Conservation (phyloP, 1,140 invertebrate genomes). For the Neodiprion fabricii region DNA sequence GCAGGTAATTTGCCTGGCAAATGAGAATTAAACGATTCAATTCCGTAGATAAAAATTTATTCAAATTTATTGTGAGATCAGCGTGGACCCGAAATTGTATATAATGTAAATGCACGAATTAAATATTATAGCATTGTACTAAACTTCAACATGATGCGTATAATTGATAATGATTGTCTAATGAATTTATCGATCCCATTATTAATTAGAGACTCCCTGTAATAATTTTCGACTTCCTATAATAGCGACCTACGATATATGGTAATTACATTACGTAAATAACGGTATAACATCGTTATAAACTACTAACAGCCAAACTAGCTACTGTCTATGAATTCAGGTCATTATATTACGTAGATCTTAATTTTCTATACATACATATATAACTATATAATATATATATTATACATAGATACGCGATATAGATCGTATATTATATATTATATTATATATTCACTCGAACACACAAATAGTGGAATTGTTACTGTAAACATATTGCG, state of each 20-base stretch:
- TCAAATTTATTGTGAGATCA: neutral
- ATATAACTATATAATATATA: too few species aligned
- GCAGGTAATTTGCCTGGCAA: too few species aligned
- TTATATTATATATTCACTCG: neutral
- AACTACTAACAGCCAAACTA: neutral
- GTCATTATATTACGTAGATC: neutral
- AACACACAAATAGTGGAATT: neutral
- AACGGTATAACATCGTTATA: neutral
- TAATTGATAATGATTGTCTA: neutral
- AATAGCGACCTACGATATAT: neutral
- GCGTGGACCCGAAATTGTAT: slow-evolving; percentile 41
- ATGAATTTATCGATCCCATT: neutral
- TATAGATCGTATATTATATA: too few species aligned
- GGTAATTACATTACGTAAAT: neutral
- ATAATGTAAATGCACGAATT: slow-evolving; percentile 52
- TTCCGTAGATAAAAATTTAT: too few species aligned
- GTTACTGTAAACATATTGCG: neutral
- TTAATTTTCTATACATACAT: neutral
- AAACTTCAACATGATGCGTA: neutral
- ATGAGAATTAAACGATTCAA: too few species aligned
- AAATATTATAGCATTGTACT: slow-evolving; percentile 21
- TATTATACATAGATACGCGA: too few species aligned
- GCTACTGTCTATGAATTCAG: neutral
- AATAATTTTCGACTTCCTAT: neutral
- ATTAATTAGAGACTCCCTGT: neutral